Conservation (phyloP, 1,140 invertebrate species). For the Cydia fagiglandana region DNA sequence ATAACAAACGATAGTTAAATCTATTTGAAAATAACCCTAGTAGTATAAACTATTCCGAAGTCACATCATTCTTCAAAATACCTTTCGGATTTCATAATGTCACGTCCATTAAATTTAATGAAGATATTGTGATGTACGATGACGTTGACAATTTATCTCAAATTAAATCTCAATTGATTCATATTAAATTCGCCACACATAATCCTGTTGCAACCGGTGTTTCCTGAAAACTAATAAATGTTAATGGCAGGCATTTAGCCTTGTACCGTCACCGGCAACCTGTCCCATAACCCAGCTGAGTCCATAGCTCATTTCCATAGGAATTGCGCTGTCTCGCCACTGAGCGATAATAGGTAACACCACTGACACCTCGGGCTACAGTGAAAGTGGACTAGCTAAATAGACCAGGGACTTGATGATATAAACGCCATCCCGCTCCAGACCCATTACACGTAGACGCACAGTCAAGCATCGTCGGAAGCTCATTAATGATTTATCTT, state of each 20-base stretch:
- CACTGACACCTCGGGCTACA: conserved; percentile 46
- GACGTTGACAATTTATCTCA: conserved; percentile 25
- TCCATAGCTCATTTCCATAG: conserved; percentile 57
- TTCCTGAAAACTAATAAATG: conserved; percentile 56
- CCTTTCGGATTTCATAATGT: neutral
- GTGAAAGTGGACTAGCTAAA: conserved; percentile 51
- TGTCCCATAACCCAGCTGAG: conserved; percentile 40
- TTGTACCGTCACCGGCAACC: conserved; percentile 41
- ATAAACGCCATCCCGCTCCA: conserved; percentile 7
- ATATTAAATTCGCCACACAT: conserved; percentile 35
- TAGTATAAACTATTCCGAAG: neutral
- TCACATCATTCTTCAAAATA: neutral
- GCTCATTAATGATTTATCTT: conserved; percentile 25
- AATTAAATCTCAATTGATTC: conserved; percentile 39
- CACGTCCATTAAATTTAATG: conserved; percentile 1
- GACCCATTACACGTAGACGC: neutral
- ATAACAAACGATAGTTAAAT: neutral
- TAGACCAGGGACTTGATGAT: conserved; percentile 14
- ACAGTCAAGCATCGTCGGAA: neutral
- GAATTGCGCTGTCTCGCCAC: conserved; percentile 53
- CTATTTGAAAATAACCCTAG: neutral
- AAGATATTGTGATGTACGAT: conserved; percentile 16
- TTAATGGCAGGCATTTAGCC: conserved; percentile 52
- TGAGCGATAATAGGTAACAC: conserved; percentile 48
- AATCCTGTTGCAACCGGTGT: conserved; percentile 44